These are phyloP conservation scores for Siniperca knerii DNA, from an alignment of 2,113 vertebrate genomes.

Conservation along the genomic window DNA sequence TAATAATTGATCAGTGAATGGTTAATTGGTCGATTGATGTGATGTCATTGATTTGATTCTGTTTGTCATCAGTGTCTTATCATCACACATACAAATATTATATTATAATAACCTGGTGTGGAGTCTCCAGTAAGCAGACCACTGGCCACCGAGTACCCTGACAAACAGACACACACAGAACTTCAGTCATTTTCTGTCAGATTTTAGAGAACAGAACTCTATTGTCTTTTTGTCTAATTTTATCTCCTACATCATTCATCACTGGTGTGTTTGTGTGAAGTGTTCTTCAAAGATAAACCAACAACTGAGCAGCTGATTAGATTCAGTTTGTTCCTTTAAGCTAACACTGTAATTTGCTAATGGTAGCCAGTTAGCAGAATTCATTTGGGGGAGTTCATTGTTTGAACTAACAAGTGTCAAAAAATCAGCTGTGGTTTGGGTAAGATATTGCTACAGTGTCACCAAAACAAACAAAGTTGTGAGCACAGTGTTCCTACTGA, in stretches of 20 bases:
- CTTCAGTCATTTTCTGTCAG: not conserved
- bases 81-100: not conserved
- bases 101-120: constrained; percentile 11
- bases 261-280: not conserved
- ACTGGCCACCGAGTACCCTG: constrained; percentile 53
- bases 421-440: no score
- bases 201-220: not conserved
- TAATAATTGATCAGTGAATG: not conserved
- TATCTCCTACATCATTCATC: not conserved
- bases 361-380: no score
- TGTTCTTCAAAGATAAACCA: not conserved
- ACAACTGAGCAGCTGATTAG: not conserved
- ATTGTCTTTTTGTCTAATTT: not conserved
- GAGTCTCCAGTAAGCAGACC: constrained; percentile 51
- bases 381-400: no score
- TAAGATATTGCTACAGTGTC: no score
- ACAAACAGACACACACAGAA: constrained; percentile 14
- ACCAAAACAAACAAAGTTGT: no score
- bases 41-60: not conserved
- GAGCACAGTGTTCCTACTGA: not conserved
- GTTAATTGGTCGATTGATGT: not conserved
- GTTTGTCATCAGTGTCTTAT: not conserved
- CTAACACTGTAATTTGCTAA: no score
- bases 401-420: no score
- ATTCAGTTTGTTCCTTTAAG: no score